Percentiles rank a stretch among this genome's conserved stretches.
Conservation (phyloP, 2,113 vertebrate species). For the Balaeniceps rex region DNA sequence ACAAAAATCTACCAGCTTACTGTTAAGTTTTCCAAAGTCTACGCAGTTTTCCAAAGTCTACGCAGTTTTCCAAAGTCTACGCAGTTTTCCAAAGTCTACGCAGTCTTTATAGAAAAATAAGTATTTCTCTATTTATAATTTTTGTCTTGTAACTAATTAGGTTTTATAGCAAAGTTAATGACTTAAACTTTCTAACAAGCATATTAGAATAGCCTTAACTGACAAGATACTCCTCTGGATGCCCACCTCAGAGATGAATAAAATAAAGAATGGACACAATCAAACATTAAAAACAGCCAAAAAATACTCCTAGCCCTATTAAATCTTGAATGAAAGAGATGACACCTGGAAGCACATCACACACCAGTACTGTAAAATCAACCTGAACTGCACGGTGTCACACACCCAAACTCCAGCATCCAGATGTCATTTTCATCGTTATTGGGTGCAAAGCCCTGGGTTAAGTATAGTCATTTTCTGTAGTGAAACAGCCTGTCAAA, state of each 20-base stretch:
- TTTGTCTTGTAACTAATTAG: background rate
- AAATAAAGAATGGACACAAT: background rate
- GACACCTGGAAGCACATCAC: background rate
- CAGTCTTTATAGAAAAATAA: no score
- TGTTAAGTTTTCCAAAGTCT: background rate
- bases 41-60: background rate
- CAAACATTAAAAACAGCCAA: background rate
- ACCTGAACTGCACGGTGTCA: background rate
- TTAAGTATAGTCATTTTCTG: background rate
- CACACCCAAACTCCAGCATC: background rate
- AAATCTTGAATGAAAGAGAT: background rate
- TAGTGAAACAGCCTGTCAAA: background rate
- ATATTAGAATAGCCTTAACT: background rate
- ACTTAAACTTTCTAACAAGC: background rate
- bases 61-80: background rate
- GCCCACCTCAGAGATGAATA: background rate
- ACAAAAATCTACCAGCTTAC: background rate
- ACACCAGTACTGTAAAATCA: background rate
- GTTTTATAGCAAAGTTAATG: background rate
- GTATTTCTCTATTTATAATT: background rate
- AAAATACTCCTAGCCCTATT: background rate
- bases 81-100: background rate
- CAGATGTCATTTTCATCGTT: no score
- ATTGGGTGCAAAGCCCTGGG: background rate
- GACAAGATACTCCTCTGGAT: background rate